phyloP scores from a whole-genome alignment of 2,888 invertebrate genomes.

The Apodemia mormo region DNA sequence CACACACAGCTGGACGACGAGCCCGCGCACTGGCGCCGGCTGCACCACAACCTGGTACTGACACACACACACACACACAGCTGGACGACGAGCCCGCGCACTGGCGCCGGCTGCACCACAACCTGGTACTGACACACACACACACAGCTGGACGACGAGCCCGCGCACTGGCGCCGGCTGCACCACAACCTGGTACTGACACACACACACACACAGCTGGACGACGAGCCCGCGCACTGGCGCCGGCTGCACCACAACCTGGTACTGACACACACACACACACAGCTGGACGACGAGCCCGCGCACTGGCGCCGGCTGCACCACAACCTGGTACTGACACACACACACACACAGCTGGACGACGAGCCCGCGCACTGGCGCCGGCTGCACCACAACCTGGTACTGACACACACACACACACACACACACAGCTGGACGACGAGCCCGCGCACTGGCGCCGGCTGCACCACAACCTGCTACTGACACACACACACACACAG shows the following conservation, averaged over 20 bases:
- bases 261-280: slow-evolving; percentile 45
- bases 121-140: slow-evolving; percentile 47
- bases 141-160: slow-evolving; percentile 80
- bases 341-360: slow-evolving; percentile 61
- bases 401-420: slow-evolving; percentile 44
- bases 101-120: slow-evolving; percentile 81
- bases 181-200: slow-evolving; percentile 74
- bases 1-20: slow-evolving; percentile 78
- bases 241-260: slow-evolving; percentile 79
- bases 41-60: slow-evolving; percentile 77
- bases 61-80: slow-evolving; percentile 35
- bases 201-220: slow-evolving; percentile 56
- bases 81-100: slow-evolving; percentile 85
- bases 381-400: slow-evolving; percentile 77
- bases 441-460: slow-evolving; percentile 84
- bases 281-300: slow-evolving; percentile 81
- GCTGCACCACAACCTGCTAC: slow-evolving; percentile 78
- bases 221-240: slow-evolving; percentile 84
- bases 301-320: slow-evolving; percentile 84
- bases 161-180: slow-evolving; percentile 83
- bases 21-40: slow-evolving; percentile 83
- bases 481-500: slow-evolving; percentile 40
- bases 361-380: slow-evolving; percentile 85
- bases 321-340: slow-evolving; percentile 61
- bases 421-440: slow-evolving; percentile 71